Conservation (phyloP, 2,797 vertebrate genomes). For the Erethizon dorsatum region DNA sequence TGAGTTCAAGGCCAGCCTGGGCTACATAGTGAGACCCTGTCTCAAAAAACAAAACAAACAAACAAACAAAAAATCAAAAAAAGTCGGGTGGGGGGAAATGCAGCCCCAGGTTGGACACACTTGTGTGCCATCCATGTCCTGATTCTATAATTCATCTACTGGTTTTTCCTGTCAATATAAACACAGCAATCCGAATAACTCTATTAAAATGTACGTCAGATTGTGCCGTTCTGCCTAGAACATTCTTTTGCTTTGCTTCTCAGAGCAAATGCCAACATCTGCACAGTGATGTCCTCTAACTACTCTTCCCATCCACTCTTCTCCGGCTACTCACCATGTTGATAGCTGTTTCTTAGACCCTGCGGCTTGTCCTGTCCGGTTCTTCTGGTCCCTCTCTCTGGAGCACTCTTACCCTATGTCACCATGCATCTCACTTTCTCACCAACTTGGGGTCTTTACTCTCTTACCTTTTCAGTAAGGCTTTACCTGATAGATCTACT, state of each 20-base stretch:
- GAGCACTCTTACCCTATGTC: background rate
- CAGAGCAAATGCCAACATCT: background rate
- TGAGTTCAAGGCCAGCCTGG: background rate
- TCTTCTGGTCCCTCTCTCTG: background rate
- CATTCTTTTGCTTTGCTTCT: background rate
- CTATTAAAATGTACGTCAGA: background rate
- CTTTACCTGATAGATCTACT: too few species aligned
- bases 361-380: background rate
- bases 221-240: background rate
- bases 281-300: background rate
- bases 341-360: background rate
- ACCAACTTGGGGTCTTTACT: background rate
- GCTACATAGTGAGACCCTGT: background rate
- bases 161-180: background rate
- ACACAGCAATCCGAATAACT: background rate
- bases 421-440: background rate
- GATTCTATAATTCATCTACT: background rate
- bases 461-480: background rate
- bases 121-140: background rate
- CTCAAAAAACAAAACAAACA: background rate
- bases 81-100: background rate
- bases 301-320: background rate
- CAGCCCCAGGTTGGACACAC: background rate
- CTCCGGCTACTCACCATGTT: background rate
- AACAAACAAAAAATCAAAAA: too few species aligned